phyloP scores from a whole-genome alignment of 2,888 invertebrate genomes.

The Himalopsyche tibetana region DNA sequence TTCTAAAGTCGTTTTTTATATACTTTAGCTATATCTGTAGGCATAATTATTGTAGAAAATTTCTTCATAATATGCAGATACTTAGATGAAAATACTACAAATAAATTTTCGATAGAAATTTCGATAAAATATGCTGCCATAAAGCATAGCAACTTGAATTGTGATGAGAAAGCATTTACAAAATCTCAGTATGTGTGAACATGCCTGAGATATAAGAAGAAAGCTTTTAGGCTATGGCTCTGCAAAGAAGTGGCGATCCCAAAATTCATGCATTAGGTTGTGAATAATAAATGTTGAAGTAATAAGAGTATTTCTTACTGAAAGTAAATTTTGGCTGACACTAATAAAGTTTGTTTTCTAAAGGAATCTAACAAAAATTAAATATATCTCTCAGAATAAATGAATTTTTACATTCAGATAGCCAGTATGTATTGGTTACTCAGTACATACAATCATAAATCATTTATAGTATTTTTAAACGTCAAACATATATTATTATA shows the following conservation, averaged over 20 bases:
- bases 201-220: slow-evolving; percentile 48
- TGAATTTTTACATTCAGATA: background rate
- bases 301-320: background rate
- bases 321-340: background rate
- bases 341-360: background rate
- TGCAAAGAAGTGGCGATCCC: slow-evolving; percentile 44
- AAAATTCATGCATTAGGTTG: slow-evolving; percentile 44
- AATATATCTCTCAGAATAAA: background rate
- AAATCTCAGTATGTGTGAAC: slow-evolving; percentile 15
- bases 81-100: slow-evolving; percentile 47
- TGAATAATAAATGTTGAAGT: slow-evolving; percentile 39
- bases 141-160: slow-evolving; percentile 42
- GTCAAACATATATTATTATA: slow-evolving; percentile 43
- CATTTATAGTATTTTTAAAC: slow-evolving; percentile 32
- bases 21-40: slow-evolving; percentile 46
- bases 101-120: slow-evolving; percentile 41
- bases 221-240: slow-evolving; percentile 43
- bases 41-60: slow-evolving; percentile 48
- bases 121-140: slow-evolving; percentile 45
- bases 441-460: slow-evolving; percentile 11
- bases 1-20: slow-evolving; percentile 42
- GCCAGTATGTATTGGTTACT: background rate
- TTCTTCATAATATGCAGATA: slow-evolving; percentile 43
- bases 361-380: background rate
- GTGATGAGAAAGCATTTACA: slow-evolving; percentile 49